Evolutionary conservation across 1,140 invertebrate species (phyloP).

Genomic region (Leptinotarsa lineolata): DNA sequence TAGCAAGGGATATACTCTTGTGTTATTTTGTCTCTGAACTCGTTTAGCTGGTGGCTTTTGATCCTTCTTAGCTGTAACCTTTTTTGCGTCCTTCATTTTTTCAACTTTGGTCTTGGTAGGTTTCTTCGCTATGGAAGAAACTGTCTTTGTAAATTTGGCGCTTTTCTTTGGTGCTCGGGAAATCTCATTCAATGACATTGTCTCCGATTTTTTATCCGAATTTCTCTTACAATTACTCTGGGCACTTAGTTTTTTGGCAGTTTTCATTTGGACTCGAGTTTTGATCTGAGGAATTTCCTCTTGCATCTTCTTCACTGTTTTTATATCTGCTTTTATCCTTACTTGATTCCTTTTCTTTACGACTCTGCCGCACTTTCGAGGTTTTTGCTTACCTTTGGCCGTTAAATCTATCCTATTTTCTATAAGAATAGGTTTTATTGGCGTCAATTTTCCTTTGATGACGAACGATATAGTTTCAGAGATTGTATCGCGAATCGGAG

Average conservation of each 20-base stretch:
- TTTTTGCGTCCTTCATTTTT: not conserved
- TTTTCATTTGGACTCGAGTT: slow-evolving; percentile 41
- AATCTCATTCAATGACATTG: slow-evolving; percentile 15
- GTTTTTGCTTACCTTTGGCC: not conserved
- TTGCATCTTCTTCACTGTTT: slow-evolving; percentile 18
- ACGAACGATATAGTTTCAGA: slow-evolving; percentile 54
- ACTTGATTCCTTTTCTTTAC: slow-evolving; percentile 8
- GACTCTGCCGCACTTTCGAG: not conserved
- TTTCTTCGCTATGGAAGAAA: not conserved
- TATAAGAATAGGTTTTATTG: slow-evolving; percentile 46
- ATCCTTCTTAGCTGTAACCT: not conserved
- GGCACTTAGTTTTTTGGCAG: slow-evolving; percentile 38
- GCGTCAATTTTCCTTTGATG: slow-evolving; percentile 53
- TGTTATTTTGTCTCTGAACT: slow-evolving; percentile 6
- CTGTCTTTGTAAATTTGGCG: not conserved
- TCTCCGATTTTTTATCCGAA: slow-evolving; percentile 26
- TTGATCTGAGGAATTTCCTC: slow-evolving; percentile 22
- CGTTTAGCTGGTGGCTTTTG: not conserved
- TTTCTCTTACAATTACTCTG: slow-evolving; percentile 24
- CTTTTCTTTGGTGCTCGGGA: not conserved
- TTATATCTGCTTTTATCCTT: not conserved
- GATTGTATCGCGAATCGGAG: slow-evolving; percentile 37
- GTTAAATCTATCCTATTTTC: slow-evolving; percentile 9
- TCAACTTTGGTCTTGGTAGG: slow-evolving; percentile 13
- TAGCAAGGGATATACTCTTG: slow-evolving; percentile 2